A percentile compares a stretch with the other conserved stretches of the same genome.
These are phyloP conservation scores for Nerophis lumbriciformis DNA, from an alignment of 2,113 vertebrate genomes.

Conservation along the genomic window DNA sequence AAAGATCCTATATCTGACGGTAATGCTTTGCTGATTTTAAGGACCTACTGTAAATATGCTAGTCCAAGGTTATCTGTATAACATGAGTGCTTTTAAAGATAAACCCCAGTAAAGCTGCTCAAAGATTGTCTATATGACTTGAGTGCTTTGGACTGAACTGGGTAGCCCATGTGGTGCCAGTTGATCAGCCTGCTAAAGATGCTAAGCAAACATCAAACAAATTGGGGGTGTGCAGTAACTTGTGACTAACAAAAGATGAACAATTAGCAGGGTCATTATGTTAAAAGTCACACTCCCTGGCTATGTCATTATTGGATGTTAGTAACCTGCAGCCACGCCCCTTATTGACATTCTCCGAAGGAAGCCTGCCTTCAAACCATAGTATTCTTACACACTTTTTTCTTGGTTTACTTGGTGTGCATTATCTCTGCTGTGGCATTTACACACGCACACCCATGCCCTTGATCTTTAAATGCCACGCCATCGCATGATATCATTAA, in stretches of 20 bases:
- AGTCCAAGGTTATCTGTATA: no score
- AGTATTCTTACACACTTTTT: slow-evolving; percentile 5
- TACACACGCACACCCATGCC: neutral
- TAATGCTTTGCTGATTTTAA: no score
- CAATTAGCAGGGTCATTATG: neutral
- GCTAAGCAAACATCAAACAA: no score
- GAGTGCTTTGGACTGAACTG: no score
- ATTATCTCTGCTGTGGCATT: slow-evolving; percentile 36
- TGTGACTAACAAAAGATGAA: neutral
- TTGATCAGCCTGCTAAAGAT: no score
- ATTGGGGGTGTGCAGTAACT: no score
- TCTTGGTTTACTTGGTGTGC: slow-evolving; percentile 16
- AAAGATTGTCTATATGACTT: no score
- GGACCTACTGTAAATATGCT: no score
- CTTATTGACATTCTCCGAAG: slow-evolving; percentile 35
- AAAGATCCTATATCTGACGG: no score
- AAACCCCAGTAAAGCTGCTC: no score
- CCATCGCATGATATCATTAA: slow-evolving; percentile 30
- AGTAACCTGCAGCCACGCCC: slow-evolving; percentile 13
- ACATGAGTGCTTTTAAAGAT: no score
- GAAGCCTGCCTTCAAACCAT: slow-evolving; percentile 21
- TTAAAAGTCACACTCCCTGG: slow-evolving; percentile 23
- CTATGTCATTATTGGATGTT: slow-evolving; percentile 54
- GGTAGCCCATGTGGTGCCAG: no score
- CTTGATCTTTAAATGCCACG: slow-evolving; percentile 45